Percentiles rank a stretch among this genome's conserved stretches.
phyloP scores from a whole-genome alignment of 2,888 invertebrate genomes.

The Stenchaetothrips biformis region DNA sequence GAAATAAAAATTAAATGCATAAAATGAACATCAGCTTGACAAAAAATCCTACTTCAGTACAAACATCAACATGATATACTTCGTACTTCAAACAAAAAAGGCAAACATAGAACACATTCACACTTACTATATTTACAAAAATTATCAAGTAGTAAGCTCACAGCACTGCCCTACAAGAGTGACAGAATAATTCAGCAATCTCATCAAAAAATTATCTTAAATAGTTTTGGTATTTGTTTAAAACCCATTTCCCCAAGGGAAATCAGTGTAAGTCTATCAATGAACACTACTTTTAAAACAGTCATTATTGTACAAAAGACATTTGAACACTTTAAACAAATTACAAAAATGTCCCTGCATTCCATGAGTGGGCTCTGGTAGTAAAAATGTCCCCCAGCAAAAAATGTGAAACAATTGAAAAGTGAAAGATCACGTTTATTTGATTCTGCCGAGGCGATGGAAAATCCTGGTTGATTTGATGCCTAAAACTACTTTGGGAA shows the following conservation, averaged over 20 bases:
- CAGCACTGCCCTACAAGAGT: constrained; percentile 22
- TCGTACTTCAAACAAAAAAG: background rate
- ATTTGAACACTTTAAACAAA: constrained; percentile 14
- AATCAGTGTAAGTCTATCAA: constrained; percentile 14
- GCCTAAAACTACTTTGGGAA: background rate
- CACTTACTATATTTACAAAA: constrained; percentile 2
- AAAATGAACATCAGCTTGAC: background rate
- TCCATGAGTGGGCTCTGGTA: background rate
- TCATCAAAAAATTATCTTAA: constrained; percentile 4
- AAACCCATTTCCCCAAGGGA: background rate
- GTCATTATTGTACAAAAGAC: constrained; percentile 25
- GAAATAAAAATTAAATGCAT: background rate
- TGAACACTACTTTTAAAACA: background rate
- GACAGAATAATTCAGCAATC: background rate
- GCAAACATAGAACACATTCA: background rate
- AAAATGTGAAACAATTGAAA: background rate
- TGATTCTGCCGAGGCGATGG: background rate
- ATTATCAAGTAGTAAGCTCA: constrained; percentile 23
- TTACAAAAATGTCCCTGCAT: constrained; percentile 15
- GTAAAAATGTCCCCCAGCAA: background rate
- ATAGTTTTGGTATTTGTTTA: constrained; percentile 20
- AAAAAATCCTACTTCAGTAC: constrained; percentile 16
- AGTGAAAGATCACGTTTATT: background rate
- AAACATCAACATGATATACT: constrained; percentile 13
- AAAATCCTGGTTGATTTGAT: background rate